Evolutionary conservation across 64 coral and sea anemone genomes (phyloP).

Genomic region (Cladopsammia gracilis): DNA sequence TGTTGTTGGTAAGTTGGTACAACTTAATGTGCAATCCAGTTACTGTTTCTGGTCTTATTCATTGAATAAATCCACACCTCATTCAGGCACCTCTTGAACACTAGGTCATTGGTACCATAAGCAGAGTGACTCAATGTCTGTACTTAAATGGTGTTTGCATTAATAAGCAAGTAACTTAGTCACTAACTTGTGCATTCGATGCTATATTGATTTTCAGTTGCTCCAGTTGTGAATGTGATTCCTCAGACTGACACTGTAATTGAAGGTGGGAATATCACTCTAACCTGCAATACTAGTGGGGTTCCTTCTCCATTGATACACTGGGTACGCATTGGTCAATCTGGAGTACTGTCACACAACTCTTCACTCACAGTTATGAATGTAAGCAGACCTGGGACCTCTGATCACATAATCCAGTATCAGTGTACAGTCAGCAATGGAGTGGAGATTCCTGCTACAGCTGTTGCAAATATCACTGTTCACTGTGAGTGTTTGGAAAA

Average conservation of each 20-base stretch:
- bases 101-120: too few relatives aligned
- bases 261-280: neutral
- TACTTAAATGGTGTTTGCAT: too few relatives aligned
- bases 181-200: too few relatives aligned
- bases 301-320: neutral
- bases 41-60: too few relatives aligned
- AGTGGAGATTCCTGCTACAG: neutral
- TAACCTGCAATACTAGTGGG: neutral
- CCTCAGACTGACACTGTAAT: neutral
- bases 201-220: neutral
- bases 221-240: neutral
- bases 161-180: too few relatives aligned
- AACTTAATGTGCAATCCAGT: too few relatives aligned
- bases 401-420: slow-evolving; percentile 17
- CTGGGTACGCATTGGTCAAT: neutral
- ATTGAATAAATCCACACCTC: too few relatives aligned
- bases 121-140: too few relatives aligned
- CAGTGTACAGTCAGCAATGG: slow-evolving; percentile 32
- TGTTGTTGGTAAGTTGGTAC: too few relatives aligned
- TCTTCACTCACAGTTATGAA: neutral
- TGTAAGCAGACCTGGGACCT: slow-evolving; percentile 17
- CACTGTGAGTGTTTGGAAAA: neutral
- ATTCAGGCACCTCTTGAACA: too few relatives aligned
- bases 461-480: neutral
- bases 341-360: neutral